These are phyloP conservation scores for Hydrozoanthus gracilis DNA, from an alignment of 92 coral and sea anemone genomes.

Conservation along the genomic window DNA sequence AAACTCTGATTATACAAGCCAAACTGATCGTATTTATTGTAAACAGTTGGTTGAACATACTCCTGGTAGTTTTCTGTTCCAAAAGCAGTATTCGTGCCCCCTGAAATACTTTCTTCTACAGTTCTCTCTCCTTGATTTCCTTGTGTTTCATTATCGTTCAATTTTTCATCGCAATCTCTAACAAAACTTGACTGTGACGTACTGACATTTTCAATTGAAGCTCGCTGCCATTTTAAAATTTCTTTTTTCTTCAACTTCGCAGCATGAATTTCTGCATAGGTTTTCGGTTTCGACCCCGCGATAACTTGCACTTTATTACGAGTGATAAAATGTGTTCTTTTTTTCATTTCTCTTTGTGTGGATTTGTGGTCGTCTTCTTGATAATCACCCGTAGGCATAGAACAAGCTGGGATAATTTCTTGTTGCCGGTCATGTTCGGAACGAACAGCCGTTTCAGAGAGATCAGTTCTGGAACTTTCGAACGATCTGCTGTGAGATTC, in stretches of 20 bases:
- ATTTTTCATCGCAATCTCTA: not conserved
- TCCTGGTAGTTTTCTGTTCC: not conserved
- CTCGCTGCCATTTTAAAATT: not conserved
- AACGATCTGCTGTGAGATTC: not conserved
- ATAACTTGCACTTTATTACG: slow-evolving; percentile 20
- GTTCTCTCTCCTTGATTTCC: not conserved
- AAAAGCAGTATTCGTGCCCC: not conserved
- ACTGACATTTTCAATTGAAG: not conserved
- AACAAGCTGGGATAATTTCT: slow-evolving; percentile 1
- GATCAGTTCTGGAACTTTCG: not conserved
- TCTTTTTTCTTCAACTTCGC: slow-evolving; percentile 29
- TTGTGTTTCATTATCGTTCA: slow-evolving; percentile 6
- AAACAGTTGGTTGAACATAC: not conserved
- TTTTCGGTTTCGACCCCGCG: slow-evolving; percentile 35
- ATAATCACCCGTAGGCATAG: not conserved
- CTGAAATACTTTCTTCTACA: not conserved
- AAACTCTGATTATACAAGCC: not conserved
- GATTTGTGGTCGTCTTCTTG: not conserved
- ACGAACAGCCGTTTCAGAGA: not conserved
- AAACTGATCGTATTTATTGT: not conserved
- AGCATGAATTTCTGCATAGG: slow-evolving; percentile 41
- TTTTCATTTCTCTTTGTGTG: slow-evolving; percentile 8
- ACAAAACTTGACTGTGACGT: not conserved
- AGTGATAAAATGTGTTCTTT: not conserved
- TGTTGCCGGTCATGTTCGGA: not conserved